A percentile compares a stretch with the other conserved stretches of the same genome.
Evolutionary conservation across 1,140 invertebrate genomes (phyloP).

Genomic region (Octopus sinensis): DNA sequence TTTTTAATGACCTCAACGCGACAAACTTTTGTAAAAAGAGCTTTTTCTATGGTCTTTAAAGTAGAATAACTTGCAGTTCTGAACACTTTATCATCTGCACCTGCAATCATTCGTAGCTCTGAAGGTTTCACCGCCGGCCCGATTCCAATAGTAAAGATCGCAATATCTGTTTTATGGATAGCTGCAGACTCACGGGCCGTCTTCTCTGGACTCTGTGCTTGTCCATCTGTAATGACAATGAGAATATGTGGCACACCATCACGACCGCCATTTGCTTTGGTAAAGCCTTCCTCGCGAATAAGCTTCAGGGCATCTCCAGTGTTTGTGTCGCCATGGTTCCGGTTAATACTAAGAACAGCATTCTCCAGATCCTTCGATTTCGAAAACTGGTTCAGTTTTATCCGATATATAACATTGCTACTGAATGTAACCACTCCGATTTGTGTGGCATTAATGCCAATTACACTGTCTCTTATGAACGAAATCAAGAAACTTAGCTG

Average conservation of each 20-base stretch:
- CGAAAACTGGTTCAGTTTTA: conserved; percentile 25
- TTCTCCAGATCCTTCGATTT: neutral
- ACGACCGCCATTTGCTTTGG: conserved; percentile 24
- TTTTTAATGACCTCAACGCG: conserved; percentile 15
- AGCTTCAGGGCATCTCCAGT: conserved; percentile 28
- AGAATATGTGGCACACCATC: conserved; percentile 26
- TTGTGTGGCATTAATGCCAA: conserved; percentile 21
- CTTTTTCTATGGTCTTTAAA: conserved; percentile 21
- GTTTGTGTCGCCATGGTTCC: conserved; percentile 22
- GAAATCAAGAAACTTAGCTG: conserved; percentile 24
- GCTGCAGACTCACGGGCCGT: conserved; percentile 22
- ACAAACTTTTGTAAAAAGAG: conserved; percentile 23
- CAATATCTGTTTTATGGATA: conserved; percentile 26
- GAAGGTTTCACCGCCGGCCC: conserved; percentile 21
- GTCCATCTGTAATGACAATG: conserved; percentile 37
- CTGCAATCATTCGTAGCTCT: conserved; percentile 27
- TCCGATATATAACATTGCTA: conserved; percentile 21
- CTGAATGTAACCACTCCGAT: conserved; percentile 34
- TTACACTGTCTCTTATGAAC: conserved; percentile 21
- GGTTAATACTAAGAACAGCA: conserved; percentile 17
- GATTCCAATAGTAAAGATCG: conserved; percentile 31
- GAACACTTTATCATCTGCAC: conserved; percentile 23
- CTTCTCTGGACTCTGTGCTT: conserved; percentile 20
- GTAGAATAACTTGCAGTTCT: conserved; percentile 19
- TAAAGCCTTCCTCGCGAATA: conserved; percentile 28